phyloP scores from a whole-genome alignment of 2,888 invertebrate genomes.

The Acleris cristana region DNA sequence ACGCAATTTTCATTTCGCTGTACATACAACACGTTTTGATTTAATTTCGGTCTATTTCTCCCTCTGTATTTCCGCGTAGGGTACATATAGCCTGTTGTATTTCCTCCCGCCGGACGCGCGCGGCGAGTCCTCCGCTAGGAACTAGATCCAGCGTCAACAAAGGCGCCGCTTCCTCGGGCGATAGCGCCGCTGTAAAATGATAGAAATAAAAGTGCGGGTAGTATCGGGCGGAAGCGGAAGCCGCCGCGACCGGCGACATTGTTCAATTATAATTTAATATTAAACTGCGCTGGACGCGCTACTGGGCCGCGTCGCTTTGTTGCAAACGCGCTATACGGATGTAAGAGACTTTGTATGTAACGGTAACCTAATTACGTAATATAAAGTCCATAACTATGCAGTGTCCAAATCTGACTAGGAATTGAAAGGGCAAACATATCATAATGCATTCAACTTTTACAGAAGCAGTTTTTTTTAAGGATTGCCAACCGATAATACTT shows the following conservation, averaged over 20 bases:
- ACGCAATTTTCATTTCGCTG: too few relatives aligned
- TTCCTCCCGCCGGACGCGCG: neutral
- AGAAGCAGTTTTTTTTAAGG: too few relatives aligned
- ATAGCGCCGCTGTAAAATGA: conserved; percentile 14
- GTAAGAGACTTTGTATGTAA: neutral
- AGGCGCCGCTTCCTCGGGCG: neutral
- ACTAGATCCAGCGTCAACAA: conserved; percentile 3
- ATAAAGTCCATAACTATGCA: too few relatives aligned
- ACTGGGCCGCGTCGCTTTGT: neutral
- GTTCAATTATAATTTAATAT: conserved; percentile 3
- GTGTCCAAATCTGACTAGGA: too few relatives aligned
- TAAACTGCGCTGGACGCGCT: neutral
- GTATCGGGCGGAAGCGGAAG: conserved; percentile 12
- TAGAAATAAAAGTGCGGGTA: conserved; percentile 17
- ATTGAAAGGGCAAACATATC: too few relatives aligned
- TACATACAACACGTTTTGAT: too few relatives aligned
- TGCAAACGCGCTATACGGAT: neutral
- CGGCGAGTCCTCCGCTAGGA: neutral
- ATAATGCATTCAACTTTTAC: too few relatives aligned
- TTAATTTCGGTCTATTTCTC: too few relatives aligned
- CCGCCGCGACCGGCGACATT: neutral
- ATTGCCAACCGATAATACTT: too few relatives aligned
- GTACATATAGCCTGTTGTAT: neutral
- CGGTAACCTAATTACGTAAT: neutral
- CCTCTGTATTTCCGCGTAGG: too few relatives aligned